Base-by-base conservation (phyloP, 2,113 vertebrate genomes). In the Tenrec ecaudatus region DNA sequence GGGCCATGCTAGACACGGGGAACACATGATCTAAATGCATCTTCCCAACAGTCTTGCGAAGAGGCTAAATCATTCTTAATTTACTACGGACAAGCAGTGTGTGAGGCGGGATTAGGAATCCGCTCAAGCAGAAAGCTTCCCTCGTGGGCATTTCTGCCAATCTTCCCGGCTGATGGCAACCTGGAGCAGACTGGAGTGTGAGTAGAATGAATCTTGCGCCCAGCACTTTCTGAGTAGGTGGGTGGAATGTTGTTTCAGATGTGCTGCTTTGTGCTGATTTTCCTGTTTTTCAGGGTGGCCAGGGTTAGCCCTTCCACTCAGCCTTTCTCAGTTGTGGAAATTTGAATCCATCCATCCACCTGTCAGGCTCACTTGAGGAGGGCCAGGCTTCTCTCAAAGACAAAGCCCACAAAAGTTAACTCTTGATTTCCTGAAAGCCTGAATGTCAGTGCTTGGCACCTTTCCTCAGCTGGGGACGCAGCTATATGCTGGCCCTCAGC, bases 321-420 rank as follows among this genome's bases (percentile, higher is more conserved):
- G 38, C 23, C 69, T 88, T 90, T 90, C 60, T 92, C 40, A 76
- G 10, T n/a, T 64, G 36, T 40, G 86, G 40, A 77, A 47, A 90
- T 92, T 86, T 85, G 83, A 93, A 90, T 90, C 88, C 4, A 0
- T 85, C 92, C 92, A 93, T 87, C 68, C 22, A 87, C 78, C 29
- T 53, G 23, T 81, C 40, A 77, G 76, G 66, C 40, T 88, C 22
- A 27, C 68, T 92, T 85, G 82, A 92, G 71, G 47, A 83, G 60
- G 62, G 38, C 16, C 36, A 68, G 40, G 31, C 81, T 58, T 94
- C 86, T 84, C 76, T 43, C 87, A 90, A 91, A 90, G 60, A 64
- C 25, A 68, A 1, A 88, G 40, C 38, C 27, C 1, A 11, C 6
- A 43, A n/a, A 23, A 82, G n/a, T 85, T 84, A 88, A 91, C 4